Base-by-base conservation (phyloP, 2,113 vertebrate species). In the Macrotus californicus region DNA sequence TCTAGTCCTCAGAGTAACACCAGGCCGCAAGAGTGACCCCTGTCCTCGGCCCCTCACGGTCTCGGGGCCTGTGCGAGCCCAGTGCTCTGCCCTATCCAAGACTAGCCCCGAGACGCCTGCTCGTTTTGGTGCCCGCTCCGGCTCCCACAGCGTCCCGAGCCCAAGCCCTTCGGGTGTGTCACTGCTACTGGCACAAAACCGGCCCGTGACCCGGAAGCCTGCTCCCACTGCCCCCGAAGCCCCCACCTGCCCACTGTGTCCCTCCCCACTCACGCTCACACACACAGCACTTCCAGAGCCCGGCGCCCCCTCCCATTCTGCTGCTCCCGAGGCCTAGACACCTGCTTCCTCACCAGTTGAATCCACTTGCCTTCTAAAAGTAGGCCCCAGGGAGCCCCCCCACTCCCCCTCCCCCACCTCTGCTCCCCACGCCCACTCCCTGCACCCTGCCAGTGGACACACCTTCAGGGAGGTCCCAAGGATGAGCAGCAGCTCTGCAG, bases 391-490 rank as follows among this genome's bases (percentile, higher is more conserved):
- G 26, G 26, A 5, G 31, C 11, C 1, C 22, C 46, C 52, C 66
- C 52, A 19, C 9, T 48, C 0, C 1, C 34, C 24, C 76, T 0
- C 6, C 4, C 1, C 21, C 31, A 11, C 0, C n/a, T 7, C 69
- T 22, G 10, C 84, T 3, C 48, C 34, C 5, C 18, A 2, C 43
- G 0, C 11, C 5, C 34, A 19, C 24, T 22, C 7, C 16, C 76
- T 1, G 50, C 15, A 2, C 13, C 46, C 4, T 21, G 43, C n/a
- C 66, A 16, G 11, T 9, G 22, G 66, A 87, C 98, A 92, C 75
- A 99, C 99, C 99, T 99, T 99, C 94, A 99, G 98, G 12, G 99
- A 99, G 0, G 99, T 99, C 2, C 99, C 99, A 50, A 99, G 99
- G 97, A 99, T 26, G 39, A 99, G 97, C 22, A 99, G 99, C 86